Evolutionary conservation across 53 echinoderm and acorn worm species (phyloP).

Genomic region (Paelopatides confundens): DNA sequence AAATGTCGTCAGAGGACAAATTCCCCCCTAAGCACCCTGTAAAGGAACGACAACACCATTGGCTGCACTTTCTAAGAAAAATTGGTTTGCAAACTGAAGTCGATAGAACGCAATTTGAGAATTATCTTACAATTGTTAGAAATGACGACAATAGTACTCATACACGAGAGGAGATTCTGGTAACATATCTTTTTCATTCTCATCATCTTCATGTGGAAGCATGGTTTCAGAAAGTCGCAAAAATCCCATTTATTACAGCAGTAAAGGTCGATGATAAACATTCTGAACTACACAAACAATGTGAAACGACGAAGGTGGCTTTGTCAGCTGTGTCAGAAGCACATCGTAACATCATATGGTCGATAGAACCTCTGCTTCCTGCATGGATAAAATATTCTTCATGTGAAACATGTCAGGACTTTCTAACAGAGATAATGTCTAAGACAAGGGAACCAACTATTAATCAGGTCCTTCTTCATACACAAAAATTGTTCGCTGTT

Average conservation of each 20-base stretch:
- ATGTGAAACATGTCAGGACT: too few species aligned
- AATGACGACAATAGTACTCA: not conserved
- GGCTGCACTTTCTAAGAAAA: not conserved
- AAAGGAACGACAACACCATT: not conserved
- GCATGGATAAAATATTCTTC: not conserved
- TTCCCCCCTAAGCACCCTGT: constrained; percentile 21
- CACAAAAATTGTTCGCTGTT: not conserved
- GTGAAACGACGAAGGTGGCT: not conserved
- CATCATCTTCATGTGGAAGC: not conserved
- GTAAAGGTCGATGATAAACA: not conserved
- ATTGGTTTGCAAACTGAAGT: constrained; percentile 8
- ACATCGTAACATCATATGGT: not conserved
- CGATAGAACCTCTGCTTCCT: not conserved
- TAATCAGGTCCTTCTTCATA: not conserved
- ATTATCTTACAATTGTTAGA: not conserved
- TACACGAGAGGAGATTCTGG: constrained; percentile 14
- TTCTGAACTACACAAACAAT: not conserved
- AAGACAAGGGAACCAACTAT: not conserved
- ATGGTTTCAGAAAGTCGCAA: not conserved
- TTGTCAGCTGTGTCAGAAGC: not conserved
- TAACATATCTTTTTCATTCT: not conserved
- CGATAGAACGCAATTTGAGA: not conserved
- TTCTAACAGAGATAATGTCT: not conserved
- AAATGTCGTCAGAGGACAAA: not conserved
- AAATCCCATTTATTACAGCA: not conserved